Conservation (phyloP, 2,113 vertebrate species). For the Ochotona curzoniae region DNA sequence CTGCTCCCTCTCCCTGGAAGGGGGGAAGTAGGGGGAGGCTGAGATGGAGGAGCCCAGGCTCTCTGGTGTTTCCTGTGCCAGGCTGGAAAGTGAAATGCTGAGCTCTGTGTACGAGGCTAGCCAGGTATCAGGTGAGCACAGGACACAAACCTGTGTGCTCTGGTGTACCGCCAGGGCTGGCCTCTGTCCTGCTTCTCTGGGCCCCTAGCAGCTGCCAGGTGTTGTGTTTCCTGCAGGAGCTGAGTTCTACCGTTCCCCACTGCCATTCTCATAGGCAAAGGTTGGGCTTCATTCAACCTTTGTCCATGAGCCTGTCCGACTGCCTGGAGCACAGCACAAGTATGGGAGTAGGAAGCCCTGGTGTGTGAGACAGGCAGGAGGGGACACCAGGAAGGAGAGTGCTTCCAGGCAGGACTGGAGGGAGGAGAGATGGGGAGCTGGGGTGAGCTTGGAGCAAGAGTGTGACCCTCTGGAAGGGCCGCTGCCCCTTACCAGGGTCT, state of each 20-base stretch:
- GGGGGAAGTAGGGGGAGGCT: not conserved
- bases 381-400: too few relatives aligned
- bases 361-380: not conserved
- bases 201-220: not conserved
- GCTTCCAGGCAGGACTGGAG: too few relatives aligned
- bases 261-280: constrained; percentile 35
- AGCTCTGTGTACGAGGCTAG: not conserved
- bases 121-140: not conserved
- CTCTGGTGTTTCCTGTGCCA: constrained; percentile 37
- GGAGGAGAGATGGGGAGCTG: not conserved
- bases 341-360: not conserved
- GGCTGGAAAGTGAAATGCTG: not conserved
- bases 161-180: not conserved
- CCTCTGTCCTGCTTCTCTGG: not conserved
- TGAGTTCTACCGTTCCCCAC: not conserved
- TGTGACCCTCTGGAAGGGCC: not conserved
- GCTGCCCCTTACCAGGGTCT: not conserved
- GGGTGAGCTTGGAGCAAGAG: not conserved
- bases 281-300: constrained; percentile 29
- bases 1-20: constrained; percentile 27
- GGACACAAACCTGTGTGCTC: not conserved
- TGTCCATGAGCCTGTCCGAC: constrained; percentile 16
- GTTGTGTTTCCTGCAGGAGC: not conserved
- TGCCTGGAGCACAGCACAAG: constrained; percentile 58
- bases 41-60: constrained; percentile 25